Evolutionary conservation across 2,113 vertebrate genomes (phyloP).

Genomic region (Oophaga pumilio): DNA sequence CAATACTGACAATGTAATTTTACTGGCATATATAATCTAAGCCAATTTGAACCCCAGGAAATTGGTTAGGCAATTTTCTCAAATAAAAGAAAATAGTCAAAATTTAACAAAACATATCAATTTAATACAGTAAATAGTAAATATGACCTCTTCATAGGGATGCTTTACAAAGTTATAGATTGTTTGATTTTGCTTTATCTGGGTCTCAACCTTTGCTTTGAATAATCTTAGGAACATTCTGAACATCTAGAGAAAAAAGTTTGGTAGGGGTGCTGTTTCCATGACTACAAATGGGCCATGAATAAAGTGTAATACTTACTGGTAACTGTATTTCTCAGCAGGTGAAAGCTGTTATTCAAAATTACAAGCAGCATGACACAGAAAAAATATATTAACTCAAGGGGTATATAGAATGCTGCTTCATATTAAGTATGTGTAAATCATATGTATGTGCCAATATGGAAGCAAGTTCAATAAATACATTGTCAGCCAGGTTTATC

Average conservation of each 20-base stretch:
- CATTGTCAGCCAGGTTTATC: slow-evolving; percentile 55
- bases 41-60: slow-evolving; percentile 55
- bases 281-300: slow-evolving; percentile 79
- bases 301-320: slow-evolving; percentile 71
- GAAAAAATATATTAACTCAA: slow-evolving; percentile 72
- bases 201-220: slow-evolving; percentile 59
- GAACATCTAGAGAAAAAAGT: slow-evolving; percentile 67
- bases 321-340: slow-evolving; percentile 69
- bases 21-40: slow-evolving; percentile 51
- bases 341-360: slow-evolving; percentile 76
- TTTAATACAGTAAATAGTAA: slow-evolving; percentile 58
- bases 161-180: slow-evolving; percentile 53
- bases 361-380: slow-evolving; percentile 67
- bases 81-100: slow-evolving; percentile 33
- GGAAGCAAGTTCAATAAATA: slow-evolving; percentile 57
- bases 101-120: slow-evolving; percentile 41
- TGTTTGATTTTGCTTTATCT: slow-evolving; percentile 63
- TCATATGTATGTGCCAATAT: slow-evolving; percentile 64
- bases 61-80: slow-evolving; percentile 47
- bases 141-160: slow-evolving; percentile 59
- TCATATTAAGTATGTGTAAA: slow-evolving; percentile 70
- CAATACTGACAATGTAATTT: slow-evolving; percentile 33
- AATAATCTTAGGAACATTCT: slow-evolving; percentile 69
- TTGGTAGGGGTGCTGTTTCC: slow-evolving; percentile 76
- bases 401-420: slow-evolving; percentile 64